Percentiles rank a stretch among this genome's conserved stretches.
These are phyloP conservation scores for Hemichromis elongatus DNA, from an alignment of 2,113 vertebrate genomes.

Conservation along the genomic window DNA sequence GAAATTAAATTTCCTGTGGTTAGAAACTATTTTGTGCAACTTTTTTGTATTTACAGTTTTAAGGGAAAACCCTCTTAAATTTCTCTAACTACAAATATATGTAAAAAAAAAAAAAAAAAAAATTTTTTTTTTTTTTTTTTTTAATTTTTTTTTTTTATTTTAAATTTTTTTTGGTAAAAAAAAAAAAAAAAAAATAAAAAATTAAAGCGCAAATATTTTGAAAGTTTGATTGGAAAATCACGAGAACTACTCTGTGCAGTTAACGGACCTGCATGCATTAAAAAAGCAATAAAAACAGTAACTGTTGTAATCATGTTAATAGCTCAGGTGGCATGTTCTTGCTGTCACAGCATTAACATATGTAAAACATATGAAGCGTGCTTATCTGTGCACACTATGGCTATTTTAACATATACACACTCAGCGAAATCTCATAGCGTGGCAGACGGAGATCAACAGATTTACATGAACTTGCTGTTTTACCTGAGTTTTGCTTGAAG, in stretches of 20 bases:
- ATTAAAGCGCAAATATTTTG: neutral
- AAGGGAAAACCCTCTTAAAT: no score
- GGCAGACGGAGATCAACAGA: neutral
- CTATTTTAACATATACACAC: neutral
- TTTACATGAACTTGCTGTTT: neutral
- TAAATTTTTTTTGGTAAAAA: neutral
- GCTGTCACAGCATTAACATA: neutral
- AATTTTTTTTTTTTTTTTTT: no score
- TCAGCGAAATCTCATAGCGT: neutral
- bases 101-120: no score
- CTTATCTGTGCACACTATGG: neutral
- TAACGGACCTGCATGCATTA: neutral
- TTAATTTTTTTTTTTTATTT: no score
- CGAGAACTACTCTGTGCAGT: neutral
- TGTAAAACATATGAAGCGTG: neutral
- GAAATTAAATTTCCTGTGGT: no score
- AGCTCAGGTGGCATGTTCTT: neutral
- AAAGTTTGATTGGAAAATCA: neutral
- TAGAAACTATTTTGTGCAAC: no score
- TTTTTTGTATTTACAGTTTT: no score
- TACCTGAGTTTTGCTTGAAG: neutral
- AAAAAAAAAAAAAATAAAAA: neutral
- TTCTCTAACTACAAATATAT: no score
- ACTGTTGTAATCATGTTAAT: neutral
- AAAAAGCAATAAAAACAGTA: neutral